Evolutionary conservation across 2,888 invertebrate species (phyloP), one percentile per base, ranked within the genome.

Genomic region (Poecilobothrus nobilitatus): DNA sequence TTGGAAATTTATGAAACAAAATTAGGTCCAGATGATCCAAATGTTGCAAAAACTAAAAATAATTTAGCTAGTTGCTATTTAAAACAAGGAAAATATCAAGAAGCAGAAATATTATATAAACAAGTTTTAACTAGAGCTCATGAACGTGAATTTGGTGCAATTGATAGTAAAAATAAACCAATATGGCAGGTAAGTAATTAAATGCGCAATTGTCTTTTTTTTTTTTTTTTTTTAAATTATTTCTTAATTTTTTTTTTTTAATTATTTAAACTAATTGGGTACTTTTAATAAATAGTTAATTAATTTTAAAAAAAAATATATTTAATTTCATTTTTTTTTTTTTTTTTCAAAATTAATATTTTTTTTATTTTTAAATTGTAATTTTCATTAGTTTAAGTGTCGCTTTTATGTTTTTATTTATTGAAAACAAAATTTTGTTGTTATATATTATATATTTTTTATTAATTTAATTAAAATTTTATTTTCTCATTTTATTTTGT

Each of bases 21-120:
- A 79, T 87, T 98, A 63, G 98, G 98, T 0, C 93, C 94, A 0
- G 96, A 97, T 81, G 98, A 99, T 84, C 95, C 97, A 64, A 99
- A 98, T 83, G 98, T 99, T 10, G 97, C 97, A 76, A 99, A 99
- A 85, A 99, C 99, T 66, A 99, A 98, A 87, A 99, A 99, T 84
- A 99, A 99, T 84, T 87, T 99, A 81, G 97, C 99, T 63, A 98
- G 98, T 15, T 99, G 98, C 82, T 98, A 95, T 82, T 87, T 99
- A 77, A 99, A 99, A 83, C 90, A 90, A 84, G 97, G 97, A 74
- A 99, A 99, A 84, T 99, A 97, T 86, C 93, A 96, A 80, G 97
- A 98, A 83, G 99, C 99, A 0, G 99, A 99, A 85, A 91, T 93
- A 70, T 86, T 99, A 66, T 99, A 99, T 86, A 99, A 99, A 83